Percentiles rank a stretch among this genome's conserved stretches.
Conservation (phyloP, 2,113 vertebrate genomes). For the Sorex fumeus region DNA sequence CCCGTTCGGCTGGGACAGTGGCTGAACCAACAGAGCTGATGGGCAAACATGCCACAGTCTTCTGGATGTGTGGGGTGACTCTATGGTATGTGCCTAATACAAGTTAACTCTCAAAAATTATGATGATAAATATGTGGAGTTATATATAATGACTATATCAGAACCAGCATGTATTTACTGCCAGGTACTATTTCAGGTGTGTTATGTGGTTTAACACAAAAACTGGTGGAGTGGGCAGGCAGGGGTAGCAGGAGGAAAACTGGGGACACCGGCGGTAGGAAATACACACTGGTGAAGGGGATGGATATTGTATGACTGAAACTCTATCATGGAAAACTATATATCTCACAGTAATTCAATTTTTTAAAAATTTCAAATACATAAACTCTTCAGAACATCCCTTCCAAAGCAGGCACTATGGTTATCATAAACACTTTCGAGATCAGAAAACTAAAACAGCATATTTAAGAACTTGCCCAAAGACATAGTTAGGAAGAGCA, state of each 20-base stretch:
- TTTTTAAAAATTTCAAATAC: not conserved
- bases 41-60: too few relatives aligned
- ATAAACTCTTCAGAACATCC: constrained; percentile 37
- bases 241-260: too few relatives aligned
- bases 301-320: too few relatives aligned
- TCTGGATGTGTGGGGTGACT: too few relatives aligned
- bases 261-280: too few relatives aligned
- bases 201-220: not conserved
- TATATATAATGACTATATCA: not conserved
- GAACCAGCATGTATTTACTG: not conserved
- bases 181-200: constrained; percentile 23
- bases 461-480: constrained; percentile 1
- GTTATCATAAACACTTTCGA: not conserved
- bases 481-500: constrained; percentile 1
- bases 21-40: too few relatives aligned
- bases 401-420: not conserved
- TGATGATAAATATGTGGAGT: constrained; percentile 14
- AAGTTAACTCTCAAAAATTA: constrained; percentile 5
- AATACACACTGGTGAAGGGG: too few relatives aligned
- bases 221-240: too few relatives aligned
- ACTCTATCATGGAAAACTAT: too few relatives aligned
- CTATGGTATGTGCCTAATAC: not conserved
- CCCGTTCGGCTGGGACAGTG: too few relatives aligned
- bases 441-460: not conserved
- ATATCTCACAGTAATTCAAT: too few relatives aligned